Conservation (phyloP, 1,140 invertebrate species). For the Cydia strobilella region DNA sequence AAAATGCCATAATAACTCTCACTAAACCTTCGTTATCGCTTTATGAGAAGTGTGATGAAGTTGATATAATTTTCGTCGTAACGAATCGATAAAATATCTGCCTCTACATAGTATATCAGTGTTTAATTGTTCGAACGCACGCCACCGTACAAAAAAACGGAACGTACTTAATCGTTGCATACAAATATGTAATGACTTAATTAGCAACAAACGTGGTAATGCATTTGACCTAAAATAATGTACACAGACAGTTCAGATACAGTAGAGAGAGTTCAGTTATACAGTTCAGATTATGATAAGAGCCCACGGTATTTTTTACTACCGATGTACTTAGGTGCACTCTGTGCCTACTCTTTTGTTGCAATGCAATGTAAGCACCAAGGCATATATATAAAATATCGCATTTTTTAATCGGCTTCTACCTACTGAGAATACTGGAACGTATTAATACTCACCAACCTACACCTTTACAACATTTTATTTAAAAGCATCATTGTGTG, state of each 20-base stretch:
- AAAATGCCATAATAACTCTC: too few species aligned
- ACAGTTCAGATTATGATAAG: not conserved
- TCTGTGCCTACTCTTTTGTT: not conserved
- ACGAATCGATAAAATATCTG: not conserved
- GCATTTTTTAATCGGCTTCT: too few species aligned
- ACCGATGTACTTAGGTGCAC: not conserved
- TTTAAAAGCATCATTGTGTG: not conserved
- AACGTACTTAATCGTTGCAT: constrained; percentile 7
- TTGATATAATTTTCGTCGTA: not conserved
- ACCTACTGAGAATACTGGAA: too few species aligned
- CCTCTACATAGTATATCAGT: constrained; percentile 2
- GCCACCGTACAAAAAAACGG: not conserved
- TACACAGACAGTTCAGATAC: too few species aligned
- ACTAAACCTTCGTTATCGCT: too few species aligned
- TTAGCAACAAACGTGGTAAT: constrained; percentile 6
- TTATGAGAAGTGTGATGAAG: too few species aligned
- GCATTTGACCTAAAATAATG: constrained; percentile 13
- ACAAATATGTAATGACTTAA: constrained; percentile 11
- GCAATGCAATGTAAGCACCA: too few species aligned
- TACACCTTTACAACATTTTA: too few species aligned
- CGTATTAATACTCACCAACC: too few species aligned
- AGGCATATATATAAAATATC: too few species aligned
- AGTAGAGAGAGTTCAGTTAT: too few species aligned
- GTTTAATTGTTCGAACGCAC: not conserved
- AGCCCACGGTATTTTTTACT: too few species aligned